Base-by-base conservation (phyloP, 2,797 vertebrate species). In the Acanthis flammea region DNA sequence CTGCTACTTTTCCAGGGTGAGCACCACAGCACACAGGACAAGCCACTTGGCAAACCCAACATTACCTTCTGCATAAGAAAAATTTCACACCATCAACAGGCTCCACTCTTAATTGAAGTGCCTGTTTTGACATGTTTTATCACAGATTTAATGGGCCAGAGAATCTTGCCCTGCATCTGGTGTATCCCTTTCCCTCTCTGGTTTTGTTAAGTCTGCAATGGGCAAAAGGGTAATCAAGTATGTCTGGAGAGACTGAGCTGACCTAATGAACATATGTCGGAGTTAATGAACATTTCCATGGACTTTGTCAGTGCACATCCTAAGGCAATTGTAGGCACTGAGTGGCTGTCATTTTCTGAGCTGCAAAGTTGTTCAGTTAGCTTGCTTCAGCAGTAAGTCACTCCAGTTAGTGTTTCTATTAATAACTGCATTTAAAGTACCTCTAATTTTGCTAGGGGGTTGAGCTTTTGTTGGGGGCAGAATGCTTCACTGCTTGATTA, bases 271-370 rank as follows among this genome's bases (percentile, higher is more conserved):
- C 85, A 83, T 92, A 94, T 88, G 94, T 88, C 94, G 13, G 62
- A 97, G 82, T 71, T 96, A 97, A 97, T 93, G 94, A 96, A 77
- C 45, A 81, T 95, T 96, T 95, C 74, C 89, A 82, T 8, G 57
- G 77, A 88, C 89, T 90, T 72, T 84, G 83, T 89, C 94, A 93
- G 80, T 4, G n/a, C 54, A 78, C 63, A 88, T 95, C 92, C 95
- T 94, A 72, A 97, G 96, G 95, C 97, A 86, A 95, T 66, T 35
- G 77, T 66, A 88, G 78, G 85, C 85, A 81, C 90, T 72, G 94
- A 96, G 83, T 76, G 61, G 45, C 60, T 96, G 96, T 97, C 95
- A 95, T 95, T 96, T 97, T 91, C 91, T 33, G 76, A 94, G 58
- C 89, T 44, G 85, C 51, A 88, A 91, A 95, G 80, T 89, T 90